Evolutionary conservation across 1,140 invertebrate genomes (phyloP), one percentile per base, ranked within the genome.

Genomic region (Eumeta japonica): DNA sequence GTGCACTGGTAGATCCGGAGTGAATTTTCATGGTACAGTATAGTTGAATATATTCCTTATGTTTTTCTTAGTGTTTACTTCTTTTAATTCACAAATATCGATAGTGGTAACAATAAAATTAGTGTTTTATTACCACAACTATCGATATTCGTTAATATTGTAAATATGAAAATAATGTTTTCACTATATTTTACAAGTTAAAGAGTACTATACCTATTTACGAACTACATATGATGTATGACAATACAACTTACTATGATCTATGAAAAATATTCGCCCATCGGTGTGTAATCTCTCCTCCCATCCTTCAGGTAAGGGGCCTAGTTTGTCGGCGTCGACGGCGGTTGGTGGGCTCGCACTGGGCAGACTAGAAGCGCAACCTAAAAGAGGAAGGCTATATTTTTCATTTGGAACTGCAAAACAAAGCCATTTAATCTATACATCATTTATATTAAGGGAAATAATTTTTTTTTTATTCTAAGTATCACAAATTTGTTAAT

Each of bases 191-290:
- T 7, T 14, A 30, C 12, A 11, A 12, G 9, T 10, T 30, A 30
- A 5, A 11, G 7, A 11, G 13, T 5, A 30, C 13, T 30, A 13
- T 24, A 11, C 13, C 7, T 30, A 7, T 12, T 30, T 5, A 9
- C 7, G 28, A 10, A 10, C 5, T 14, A 13, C 12, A 9, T 10
- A 30, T 5, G 28, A 5, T 10, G 13, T 10, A 14, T 9, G 13
- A 10, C 13, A 11, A 10, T 17, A 16, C 9, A 7, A 73, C 87
- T 84, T 79, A 95, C 92, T 97, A 61, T 99, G 96, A 80, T 98
- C 94, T 40, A 99, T 98, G 68, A 97, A 98, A 77, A 98, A 99
- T 47, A 97, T 95, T 58, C 95, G 77, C 31, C 94, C 95, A 78
- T 98, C 94, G 0, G 87, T 85, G 64, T 98, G 95, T 11, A 95